Evolutionary conservation across 2,113 vertebrate genomes (phyloP).

Genomic region (Lophotis ruficrista): DNA sequence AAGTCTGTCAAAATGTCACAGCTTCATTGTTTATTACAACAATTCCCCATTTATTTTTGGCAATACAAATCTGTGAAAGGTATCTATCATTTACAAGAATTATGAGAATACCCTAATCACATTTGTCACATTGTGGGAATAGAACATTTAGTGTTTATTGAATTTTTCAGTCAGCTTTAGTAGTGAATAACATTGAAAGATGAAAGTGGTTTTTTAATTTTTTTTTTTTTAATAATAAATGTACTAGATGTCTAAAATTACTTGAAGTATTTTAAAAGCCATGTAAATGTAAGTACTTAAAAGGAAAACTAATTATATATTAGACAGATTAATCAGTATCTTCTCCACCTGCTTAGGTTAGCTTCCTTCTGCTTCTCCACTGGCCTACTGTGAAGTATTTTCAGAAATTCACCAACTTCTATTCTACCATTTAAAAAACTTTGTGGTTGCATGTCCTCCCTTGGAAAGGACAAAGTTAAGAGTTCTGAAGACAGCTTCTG

Average conservation of each 20-base stretch:
- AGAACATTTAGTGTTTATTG: background rate
- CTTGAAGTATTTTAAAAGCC: background rate
- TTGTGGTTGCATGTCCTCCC: background rate
- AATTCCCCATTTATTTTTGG: background rate
- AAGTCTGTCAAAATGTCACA: background rate
- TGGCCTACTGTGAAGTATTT: background rate
- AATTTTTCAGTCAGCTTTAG: background rate
- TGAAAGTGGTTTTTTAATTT: background rate
- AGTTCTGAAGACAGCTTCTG: background rate
- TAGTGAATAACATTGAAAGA: background rate
- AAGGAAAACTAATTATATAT: background rate
- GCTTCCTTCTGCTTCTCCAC: background rate
- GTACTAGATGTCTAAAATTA: background rate
- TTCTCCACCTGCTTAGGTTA: background rate
- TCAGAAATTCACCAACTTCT: background rate
- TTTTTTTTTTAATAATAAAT: background rate
- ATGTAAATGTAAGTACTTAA: background rate
- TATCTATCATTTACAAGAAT: background rate
- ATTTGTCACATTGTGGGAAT: background rate
- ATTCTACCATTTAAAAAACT: background rate
- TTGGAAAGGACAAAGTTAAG: background rate
- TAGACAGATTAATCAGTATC: background rate
- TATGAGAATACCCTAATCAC: background rate
- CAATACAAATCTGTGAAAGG: background rate
- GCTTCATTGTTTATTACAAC: background rate